Evolutionary conservation across 2,797 vertebrate species (phyloP), one percentile per base, ranked within the genome.

Genomic region (Gallinago solitaria): DNA sequence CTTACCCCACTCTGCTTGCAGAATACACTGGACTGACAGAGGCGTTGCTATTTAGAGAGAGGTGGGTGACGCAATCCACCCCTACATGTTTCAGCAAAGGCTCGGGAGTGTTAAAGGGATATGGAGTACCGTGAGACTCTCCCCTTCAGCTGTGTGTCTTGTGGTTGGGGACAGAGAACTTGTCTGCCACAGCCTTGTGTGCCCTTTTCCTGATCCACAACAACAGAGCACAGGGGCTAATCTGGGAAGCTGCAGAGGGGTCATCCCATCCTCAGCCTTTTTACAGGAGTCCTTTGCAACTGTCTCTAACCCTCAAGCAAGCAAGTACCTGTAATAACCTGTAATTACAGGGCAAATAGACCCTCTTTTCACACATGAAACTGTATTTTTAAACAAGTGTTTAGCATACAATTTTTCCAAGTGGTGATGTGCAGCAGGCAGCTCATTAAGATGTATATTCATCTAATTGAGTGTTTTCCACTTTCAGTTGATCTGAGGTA

Each of bases 381-480:
- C 35, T 65, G 20, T 43, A 54, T 82, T 95, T 92, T 87, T 96
- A 85, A 92, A 81, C 73, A 95, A 91, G 87, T 78, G 73, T 73
- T 87, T 84, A 76, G 21, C 51, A 21, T 27, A 54, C 60, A 68
- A n/a, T 93, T 69, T 96, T 87, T 90, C 73, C 81, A 70, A 90
- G 79, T 73, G 81, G 47, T 39, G 73, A 80, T 87, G 41, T 93
- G 80, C 69, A 84, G 16, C 70, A 96, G 74, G 63, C 87, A 96
- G 39, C 43, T 92, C 84, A 85, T 95, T 93, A 68, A 88, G 85
- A 82, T 63, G 23, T 59, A 64, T 67, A 76, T 89, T 96, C 20
- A 35, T 89, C 74, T 95, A 97, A 96, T 70, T 89, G 87, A 96
- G 88, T 95, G 95, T 95, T 97, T 97, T 97, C 87, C 82, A 95